Evolutionary conservation across 2,888 invertebrate species (phyloP), one percentile per base, ranked within the genome.

Genomic region (Ectemnius continuus): DNA sequence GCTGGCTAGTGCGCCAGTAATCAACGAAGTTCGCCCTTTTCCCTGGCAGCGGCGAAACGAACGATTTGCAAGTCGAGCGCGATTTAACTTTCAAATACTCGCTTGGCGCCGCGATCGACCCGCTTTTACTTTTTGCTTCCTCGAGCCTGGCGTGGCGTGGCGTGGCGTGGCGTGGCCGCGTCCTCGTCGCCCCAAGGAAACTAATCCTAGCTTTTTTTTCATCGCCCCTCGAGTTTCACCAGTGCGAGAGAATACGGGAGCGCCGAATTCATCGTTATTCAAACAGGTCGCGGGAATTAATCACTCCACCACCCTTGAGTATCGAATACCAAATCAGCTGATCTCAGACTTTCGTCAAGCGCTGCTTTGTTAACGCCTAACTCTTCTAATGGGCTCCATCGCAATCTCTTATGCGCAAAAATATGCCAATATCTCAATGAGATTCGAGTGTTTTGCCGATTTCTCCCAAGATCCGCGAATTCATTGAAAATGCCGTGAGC

Each of bases 11-110:
- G 71, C 62, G 48, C 57, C 73, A 36, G 79, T 80, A 80, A 80
- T 80, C 79, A 80, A 80, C 73, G 70, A 79, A 61, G 62, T 60
- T 62, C 65, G 20, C n/a, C n/a, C 47, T 48, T 47, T 36, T 8
- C 67, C 48, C 36, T 56, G 20, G 52, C 60, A 46, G 48, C 57
- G 28, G 59, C 75, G 71, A 75, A 75, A 73, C 75, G 75, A 76
- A 82, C 76, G 78, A 84, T 84, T 85, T 85, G 82, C 84, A 85
- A 85, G 84, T 85, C 84, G 80, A 82, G 75, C 82, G 79, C 78
- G 81, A 85, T 85, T 85, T 85, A 85, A 85, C 83, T 85, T 83
- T 78, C 85, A 85, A 85, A 85, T 85, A 59, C 64, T 70, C 74
- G 65, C 67, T 61, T 67, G 75, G 60, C 61, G 75, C 70, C 67